phyloP scores from a whole-genome alignment of 2,113 vertebrate genomes.

The Pitta sordida region DNA sequence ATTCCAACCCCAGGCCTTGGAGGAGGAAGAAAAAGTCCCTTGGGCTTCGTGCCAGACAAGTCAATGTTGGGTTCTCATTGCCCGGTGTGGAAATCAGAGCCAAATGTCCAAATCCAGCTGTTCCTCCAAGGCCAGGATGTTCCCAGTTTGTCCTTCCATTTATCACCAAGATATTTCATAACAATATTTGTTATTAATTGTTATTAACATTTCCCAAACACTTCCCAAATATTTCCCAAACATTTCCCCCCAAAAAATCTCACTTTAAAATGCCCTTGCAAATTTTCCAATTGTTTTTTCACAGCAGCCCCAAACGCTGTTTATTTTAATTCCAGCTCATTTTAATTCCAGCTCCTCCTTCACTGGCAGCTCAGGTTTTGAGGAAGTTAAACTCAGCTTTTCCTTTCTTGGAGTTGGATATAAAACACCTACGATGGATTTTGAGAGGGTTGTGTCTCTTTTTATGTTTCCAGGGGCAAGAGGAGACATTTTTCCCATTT shows the following conservation, averaged over 20 bases:
- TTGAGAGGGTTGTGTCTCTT: background rate
- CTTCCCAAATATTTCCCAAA: no score
- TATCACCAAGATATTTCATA: background rate
- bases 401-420: rapidly evolving
- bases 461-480: background rate
- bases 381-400: background rate
- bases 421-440: background rate
- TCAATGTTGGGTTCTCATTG: background rate
- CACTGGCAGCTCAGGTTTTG: background rate
- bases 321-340: background rate
- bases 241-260: no score
- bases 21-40: background rate
- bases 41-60: background rate
- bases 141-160: background rate
- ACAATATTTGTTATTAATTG: no score
- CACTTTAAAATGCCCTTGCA: background rate
- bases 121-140: background rate
- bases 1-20: background rate
- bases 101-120: background rate
- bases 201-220: no score
- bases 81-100: background rate
- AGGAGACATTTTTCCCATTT: background rate
- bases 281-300: background rate
- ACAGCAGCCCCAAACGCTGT: background rate
- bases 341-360: background rate